Conservation (phyloP, 2,113 vertebrate genomes). For the Silurus asotus region DNA sequence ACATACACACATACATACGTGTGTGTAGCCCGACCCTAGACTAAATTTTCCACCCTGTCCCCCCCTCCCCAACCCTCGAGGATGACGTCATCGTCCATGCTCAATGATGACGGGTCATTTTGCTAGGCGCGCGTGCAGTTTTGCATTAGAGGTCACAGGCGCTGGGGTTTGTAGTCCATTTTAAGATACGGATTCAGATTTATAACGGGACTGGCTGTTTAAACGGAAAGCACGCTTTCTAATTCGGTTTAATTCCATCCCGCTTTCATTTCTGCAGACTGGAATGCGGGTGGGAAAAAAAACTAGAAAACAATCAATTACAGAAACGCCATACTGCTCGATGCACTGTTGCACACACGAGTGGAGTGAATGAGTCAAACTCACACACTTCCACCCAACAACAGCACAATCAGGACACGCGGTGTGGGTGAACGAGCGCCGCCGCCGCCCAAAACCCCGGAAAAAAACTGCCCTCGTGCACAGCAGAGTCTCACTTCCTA, state of each 20-base stretch:
- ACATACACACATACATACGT: too few relatives aligned
- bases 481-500: conserved; percentile 52
- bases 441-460: conserved; percentile 32
- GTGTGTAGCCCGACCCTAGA: too few relatives aligned
- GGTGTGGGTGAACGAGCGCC: background rate
- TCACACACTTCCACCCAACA: background rate
- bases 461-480: background rate
- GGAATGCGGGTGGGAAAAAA: background rate
- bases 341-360: background rate
- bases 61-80: background rate
- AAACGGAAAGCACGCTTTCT: background rate
- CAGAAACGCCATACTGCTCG: too few relatives aligned
- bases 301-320: too few relatives aligned
- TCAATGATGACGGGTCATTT: conserved; percentile 51
- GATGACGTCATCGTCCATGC: background rate
- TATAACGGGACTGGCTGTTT: background rate
- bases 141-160: background rate
- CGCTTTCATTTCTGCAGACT: background rate
- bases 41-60: too few relatives aligned
- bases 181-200: background rate
- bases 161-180: background rate
- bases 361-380: background rate
- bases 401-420: too few relatives aligned
- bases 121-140: background rate
- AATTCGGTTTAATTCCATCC: too few relatives aligned